Conservation (phyloP, 2,888 invertebrate genomes). For the Leucozona laternaria region DNA sequence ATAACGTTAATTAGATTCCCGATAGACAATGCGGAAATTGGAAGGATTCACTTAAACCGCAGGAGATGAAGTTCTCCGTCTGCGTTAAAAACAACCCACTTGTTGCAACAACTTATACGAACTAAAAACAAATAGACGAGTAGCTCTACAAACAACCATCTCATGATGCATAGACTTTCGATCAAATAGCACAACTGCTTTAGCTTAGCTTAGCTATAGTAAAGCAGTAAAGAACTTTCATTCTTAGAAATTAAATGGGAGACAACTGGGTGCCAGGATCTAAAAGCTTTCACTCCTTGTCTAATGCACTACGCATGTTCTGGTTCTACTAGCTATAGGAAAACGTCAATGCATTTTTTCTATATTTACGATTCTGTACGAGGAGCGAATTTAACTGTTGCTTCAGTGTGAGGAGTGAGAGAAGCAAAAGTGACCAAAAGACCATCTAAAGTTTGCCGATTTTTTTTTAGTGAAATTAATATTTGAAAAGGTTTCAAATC, state of each 20-base stretch:
- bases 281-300: constrained; percentile 34
- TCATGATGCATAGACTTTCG: background rate
- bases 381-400: background rate
- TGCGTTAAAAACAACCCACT: background rate
- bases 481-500: background rate
- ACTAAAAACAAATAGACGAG: background rate
- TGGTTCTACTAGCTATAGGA: background rate
- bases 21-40: constrained; percentile 8
- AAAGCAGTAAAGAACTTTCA: constrained; percentile 8
- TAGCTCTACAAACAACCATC: background rate
- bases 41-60: constrained; percentile 17
- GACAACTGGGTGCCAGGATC: constrained; percentile 33
- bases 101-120: constrained; percentile 21
- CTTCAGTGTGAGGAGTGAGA: background rate
- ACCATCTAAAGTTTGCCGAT: background rate
- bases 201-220: no score
- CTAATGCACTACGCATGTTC: constrained; percentile 15
- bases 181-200: background rate
- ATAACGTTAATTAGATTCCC: constrained; percentile 29
- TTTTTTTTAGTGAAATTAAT: background rate
- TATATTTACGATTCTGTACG: background rate
- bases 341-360: constrained; percentile 49
- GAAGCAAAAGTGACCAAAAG: background rate
- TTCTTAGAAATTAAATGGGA: constrained; percentile 17
- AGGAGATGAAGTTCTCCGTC: background rate